Conservation (phyloP, 2,113 vertebrate species). For the Silurus asotus region DNA sequence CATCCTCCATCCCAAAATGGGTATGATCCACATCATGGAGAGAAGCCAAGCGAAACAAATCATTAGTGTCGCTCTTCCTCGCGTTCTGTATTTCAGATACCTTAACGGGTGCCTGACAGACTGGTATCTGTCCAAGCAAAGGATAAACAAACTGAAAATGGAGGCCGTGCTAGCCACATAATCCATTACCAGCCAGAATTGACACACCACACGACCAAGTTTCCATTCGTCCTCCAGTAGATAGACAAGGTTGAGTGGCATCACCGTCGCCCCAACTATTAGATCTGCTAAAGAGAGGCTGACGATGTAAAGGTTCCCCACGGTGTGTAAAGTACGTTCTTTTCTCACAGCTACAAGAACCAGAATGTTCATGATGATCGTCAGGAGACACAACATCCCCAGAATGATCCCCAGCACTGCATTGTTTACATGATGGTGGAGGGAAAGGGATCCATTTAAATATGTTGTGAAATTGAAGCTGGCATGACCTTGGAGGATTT, state of each 20-base stretch:
- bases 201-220: slow-evolving; percentile 79
- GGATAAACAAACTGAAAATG: slow-evolving; percentile 89
- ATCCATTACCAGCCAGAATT: slow-evolving; percentile 98
- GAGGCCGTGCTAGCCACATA: slow-evolving; percentile 95
- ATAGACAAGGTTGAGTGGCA: slow-evolving; percentile 90
- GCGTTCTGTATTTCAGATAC: slow-evolving; percentile 89
- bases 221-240: slow-evolving; percentile 77
- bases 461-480: slow-evolving; percentile 57
- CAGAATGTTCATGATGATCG: slow-evolving; percentile 88
- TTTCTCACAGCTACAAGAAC: slow-evolving; percentile 84
- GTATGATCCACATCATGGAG: slow-evolving; percentile 86
- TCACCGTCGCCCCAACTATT: slow-evolving; percentile 87
- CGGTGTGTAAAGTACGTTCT: slow-evolving; percentile 89
- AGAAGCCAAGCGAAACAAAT: slow-evolving; percentile 87
- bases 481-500: slow-evolving; percentile 60
- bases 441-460: slow-evolving; percentile 52
- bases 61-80: slow-evolving; percentile 77
- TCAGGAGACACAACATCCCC: slow-evolving; percentile 81
- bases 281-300: slow-evolving; percentile 91
- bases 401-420: slow-evolving; percentile 77
- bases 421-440: slow-evolving; percentile 60
- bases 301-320: slow-evolving; percentile 92
- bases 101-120: slow-evolving; percentile 86
- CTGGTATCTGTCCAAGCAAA: slow-evolving; percentile 91
- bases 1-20: slow-evolving; percentile 86